A percentile compares a stretch with the other conserved stretches of the same genome.
These are phyloP conservation scores for Syngnathus floridae DNA, from an alignment of 2,113 vertebrate genomes.

Conservation along the genomic window DNA sequence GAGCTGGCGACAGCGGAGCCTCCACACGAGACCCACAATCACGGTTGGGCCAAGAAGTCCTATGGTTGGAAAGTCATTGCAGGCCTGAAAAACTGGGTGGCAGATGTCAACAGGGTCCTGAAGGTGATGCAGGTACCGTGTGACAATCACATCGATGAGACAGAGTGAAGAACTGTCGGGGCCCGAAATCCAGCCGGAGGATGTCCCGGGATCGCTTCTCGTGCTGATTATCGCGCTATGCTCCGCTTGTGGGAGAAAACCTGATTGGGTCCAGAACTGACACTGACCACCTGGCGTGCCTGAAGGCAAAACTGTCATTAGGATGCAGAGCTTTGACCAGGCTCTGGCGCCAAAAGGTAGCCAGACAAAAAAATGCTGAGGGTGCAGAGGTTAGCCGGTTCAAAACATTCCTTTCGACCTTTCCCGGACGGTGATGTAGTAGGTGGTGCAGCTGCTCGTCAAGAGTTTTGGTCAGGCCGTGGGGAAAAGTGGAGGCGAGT, in stretches of 20 bases:
- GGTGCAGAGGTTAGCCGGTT: background rate
- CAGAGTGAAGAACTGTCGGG: background rate
- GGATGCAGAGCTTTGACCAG: background rate
- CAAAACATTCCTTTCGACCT: background rate
- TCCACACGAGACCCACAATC: rapidly evolving
- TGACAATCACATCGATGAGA: constrained; percentile 20
- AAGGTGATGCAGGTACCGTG: background rate
- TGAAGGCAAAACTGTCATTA: background rate
- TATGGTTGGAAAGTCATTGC: constrained; percentile 29
- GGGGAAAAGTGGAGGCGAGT: background rate
- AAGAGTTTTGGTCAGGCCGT: background rate
- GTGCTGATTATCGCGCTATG: background rate
- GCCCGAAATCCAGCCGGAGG: background rate
- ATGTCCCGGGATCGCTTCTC: background rate
- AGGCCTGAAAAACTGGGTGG: constrained; percentile 9
- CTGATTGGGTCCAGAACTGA: background rate
- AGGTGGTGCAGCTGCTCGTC: background rate
- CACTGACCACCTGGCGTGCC: background rate
- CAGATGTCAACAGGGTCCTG: constrained; percentile 29
- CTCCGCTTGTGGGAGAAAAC: background rate
- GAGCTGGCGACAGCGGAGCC: background rate
- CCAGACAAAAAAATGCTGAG: no score
- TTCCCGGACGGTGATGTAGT: background rate
- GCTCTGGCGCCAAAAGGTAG: background rate
- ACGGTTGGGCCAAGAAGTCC: background rate